Evolutionary conservation across 92 coral and sea anemone genomes (phyloP).

Genomic region (Umimayanthus chanpuru): DNA sequence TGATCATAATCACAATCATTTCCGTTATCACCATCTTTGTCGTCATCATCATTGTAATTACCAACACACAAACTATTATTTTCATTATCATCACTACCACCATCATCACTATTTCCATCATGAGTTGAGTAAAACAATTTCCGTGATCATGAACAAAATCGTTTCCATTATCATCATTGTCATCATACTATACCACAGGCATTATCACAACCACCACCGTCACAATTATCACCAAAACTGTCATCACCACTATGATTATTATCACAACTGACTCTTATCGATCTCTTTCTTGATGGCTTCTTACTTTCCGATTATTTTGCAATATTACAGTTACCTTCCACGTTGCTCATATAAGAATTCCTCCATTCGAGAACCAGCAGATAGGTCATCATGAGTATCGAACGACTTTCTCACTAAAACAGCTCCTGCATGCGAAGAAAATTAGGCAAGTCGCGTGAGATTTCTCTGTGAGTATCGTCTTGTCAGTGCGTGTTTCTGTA

Average conservation of each 20-base stretch:
- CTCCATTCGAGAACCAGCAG: neutral
- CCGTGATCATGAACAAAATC: neutral
- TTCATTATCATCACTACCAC: neutral
- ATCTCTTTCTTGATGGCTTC: neutral
- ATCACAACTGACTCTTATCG: neutral
- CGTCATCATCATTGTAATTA: neutral
- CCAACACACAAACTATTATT: neutral
- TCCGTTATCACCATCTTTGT: neutral
- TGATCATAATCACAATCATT: no score
- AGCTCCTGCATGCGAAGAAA: neutral
- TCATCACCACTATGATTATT: no score
- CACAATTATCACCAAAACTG: neutral
- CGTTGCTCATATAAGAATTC: neutral
- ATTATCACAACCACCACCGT: no score
- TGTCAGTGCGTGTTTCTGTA: neutral
- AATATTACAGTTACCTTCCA: neutral
- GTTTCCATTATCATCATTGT: no score
- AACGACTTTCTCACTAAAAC: neutral
- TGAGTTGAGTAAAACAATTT: no score
- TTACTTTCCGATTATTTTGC: no score
- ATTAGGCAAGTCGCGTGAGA: neutral
- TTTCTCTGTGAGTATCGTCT: neutral
- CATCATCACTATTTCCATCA: neutral
- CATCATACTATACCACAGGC: no score
- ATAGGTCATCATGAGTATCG: neutral